Conservation (phyloP, 2,888 invertebrate genomes). For the Diadegma fenestrale region DNA sequence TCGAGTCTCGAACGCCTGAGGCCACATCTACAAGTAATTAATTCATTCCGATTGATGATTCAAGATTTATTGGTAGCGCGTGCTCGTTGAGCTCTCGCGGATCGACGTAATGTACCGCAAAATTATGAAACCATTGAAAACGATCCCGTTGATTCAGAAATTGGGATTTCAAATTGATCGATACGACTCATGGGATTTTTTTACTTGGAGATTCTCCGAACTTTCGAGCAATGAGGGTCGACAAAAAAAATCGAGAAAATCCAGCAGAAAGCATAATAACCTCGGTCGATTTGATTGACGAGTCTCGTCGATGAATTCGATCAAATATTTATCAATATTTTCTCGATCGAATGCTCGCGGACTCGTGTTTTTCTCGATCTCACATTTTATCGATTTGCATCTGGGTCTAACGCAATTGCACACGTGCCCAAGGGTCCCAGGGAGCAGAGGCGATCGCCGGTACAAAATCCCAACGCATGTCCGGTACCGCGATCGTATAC, state of each 20-base stretch:
- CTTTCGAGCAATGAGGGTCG: neutral
- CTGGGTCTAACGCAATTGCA: constrained; percentile 24
- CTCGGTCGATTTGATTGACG: neutral
- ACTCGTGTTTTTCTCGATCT: neutral
- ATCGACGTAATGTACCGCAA: constrained; percentile 25
- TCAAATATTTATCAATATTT: neutral
- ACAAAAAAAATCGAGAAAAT: neutral
- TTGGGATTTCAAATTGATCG: constrained; percentile 3
- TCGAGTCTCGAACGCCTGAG: constrained; percentile 32
- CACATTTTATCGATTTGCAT: constrained; percentile 6
- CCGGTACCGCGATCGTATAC: constrained; percentile 26
- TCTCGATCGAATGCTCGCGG: neutral
- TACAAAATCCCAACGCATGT: constrained; percentile 30
- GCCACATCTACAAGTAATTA: constrained; percentile 53
- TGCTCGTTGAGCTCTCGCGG: constrained; percentile 24
- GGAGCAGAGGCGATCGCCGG: neutral
- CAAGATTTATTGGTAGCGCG: constrained; percentile 70
- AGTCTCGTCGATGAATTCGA: neutral
- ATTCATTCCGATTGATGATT: constrained; percentile 69
- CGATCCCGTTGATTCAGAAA: neutral
- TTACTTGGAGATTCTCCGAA: neutral
- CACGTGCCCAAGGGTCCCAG: constrained; percentile 1
- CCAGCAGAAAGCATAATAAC: neutral
- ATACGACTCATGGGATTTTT: neutral
- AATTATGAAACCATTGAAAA: constrained; percentile 51